A percentile compares a stretch with the other conserved stretches of the same genome.
Evolutionary conservation across 1,140 invertebrate genomes (phyloP).

Genomic region (Dendroctonus ponderosae): DNA sequence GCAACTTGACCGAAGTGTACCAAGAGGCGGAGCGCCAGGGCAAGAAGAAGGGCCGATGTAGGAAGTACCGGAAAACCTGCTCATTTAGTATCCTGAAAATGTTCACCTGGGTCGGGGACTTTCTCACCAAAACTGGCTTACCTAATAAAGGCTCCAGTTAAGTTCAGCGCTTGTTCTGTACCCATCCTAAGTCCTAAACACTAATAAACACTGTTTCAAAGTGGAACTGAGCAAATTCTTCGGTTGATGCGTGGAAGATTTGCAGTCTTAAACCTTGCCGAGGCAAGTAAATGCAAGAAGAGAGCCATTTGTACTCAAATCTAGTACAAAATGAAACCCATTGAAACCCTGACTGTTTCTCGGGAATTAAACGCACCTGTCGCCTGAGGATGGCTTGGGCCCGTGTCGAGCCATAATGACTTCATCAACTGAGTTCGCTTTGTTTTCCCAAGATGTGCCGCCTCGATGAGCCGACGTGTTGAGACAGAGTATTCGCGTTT

Average conservation of each 20-base stretch:
- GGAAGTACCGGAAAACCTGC: constrained; percentile 47
- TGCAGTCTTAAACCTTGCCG: too few species aligned
- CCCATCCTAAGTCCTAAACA: too few species aligned
- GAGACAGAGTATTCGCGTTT: too few species aligned
- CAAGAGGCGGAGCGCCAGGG: constrained; percentile 48
- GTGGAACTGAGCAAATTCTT: too few species aligned
- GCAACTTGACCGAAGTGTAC: constrained; percentile 48
- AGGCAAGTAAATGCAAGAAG: too few species aligned
- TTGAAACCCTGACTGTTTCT: background rate
- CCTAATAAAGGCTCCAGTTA: background rate
- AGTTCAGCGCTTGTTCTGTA: too few species aligned
- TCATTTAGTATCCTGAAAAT: constrained; percentile 51
- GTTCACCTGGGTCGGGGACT: constrained; percentile 38
- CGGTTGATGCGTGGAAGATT: too few species aligned
- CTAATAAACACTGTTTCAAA: too few species aligned
- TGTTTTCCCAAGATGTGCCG: constrained; percentile 5
- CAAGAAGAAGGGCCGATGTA: constrained; percentile 45
- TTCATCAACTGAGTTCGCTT: constrained; percentile 8
- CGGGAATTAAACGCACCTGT: background rate
- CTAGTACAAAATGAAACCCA: background rate
- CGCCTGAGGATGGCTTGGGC: constrained; percentile 1
- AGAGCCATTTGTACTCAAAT: background rate
- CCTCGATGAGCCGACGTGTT: background rate
- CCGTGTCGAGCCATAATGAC: constrained; percentile 6
- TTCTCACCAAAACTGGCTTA: constrained; percentile 4